Percentiles rank a stretch among this genome's conserved stretches.
Conservation (phyloP, 2,113 vertebrate species). For the Rhea americana region DNA sequence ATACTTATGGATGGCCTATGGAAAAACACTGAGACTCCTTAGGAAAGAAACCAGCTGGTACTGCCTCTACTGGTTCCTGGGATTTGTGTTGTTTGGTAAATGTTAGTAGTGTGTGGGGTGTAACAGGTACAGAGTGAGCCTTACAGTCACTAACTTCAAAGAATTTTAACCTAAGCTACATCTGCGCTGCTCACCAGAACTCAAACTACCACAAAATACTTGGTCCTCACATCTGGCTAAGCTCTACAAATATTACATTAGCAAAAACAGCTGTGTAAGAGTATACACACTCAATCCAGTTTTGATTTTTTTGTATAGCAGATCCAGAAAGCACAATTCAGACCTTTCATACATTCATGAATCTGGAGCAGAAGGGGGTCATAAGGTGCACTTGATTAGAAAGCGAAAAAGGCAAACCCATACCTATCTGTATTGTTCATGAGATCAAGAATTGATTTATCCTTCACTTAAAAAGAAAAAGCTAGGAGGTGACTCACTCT, state of each 20-base stretch:
- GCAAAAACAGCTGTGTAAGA: slow-evolving; percentile 35
- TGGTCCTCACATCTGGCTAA: not conserved
- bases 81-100: slow-evolving; percentile 10
- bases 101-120: slow-evolving; percentile 5
- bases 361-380: slow-evolving; percentile 37
- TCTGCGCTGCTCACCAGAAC: not conserved
- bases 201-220: slow-evolving; percentile 15
- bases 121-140: slow-evolving; percentile 18
- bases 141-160: not conserved
- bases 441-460: slow-evolving; percentile 34
- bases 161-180: not conserved
- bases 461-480: slow-evolving; percentile 26
- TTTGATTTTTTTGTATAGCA: slow-evolving; percentile 43
- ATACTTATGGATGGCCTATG: not conserved
- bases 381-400: slow-evolving; percentile 25
- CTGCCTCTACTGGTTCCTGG: slow-evolving; percentile 23
- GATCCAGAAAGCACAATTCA: not conserved
- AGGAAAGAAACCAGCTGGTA: not conserved
- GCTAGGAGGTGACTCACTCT: slow-evolving; percentile 59
- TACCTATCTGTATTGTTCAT: slow-evolving; percentile 45
- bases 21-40: not conserved
- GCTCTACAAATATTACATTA: not conserved
- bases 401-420: not conserved
- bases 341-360: slow-evolving; percentile 33
- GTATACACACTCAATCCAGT: not conserved